Evolutionary conservation across 2,797 vertebrate species (phyloP), one percentile per base, ranked within the genome.

Genomic region (Apogon talboti): DNA sequence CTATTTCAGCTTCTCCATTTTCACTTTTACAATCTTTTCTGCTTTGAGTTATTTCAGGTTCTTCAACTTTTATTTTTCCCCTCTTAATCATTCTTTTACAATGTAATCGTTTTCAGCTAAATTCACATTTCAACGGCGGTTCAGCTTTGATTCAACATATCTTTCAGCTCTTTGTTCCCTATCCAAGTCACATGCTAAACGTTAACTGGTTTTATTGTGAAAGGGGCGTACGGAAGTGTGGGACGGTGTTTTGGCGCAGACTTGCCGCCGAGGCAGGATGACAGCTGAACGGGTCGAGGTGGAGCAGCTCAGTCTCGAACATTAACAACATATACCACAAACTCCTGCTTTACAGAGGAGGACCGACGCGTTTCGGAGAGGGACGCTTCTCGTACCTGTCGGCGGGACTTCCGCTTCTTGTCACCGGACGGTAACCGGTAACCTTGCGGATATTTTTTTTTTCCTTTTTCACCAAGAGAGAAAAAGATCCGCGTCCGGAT

Each of bases 211-310:
- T 0, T 85, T 82, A 85, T 59, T 81, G 47, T 73, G 60, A 75
- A 81, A 71, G 0, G 0, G 0, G 0, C 0, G 0, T 14, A 58
- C 71, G 85, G 83, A 86, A 35, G 79, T 30, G 0, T 0, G 0
- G 0, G 0, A 1, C 0, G 1, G 0, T 21, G 43, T 11, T 16
- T 4, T 5, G 24, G 24, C 37, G 30, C 9, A 15, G 33, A 6
- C 51, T 80, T 78, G 63, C 3, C 24, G 24, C 1, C 46, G 76
- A 58, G 63, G 59, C 76, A 86, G 86, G 73, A 86, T 93, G 92
- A 93, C 92, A 93, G 92, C 88, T 88, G 88, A 91, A 72, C 86
- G 71, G 54, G 42, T 72, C 71, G 76, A 46, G 80, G 87, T 68
- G 54, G 50, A 75, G 79, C 81, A 65, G 71, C 67, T 49, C 79